A percentile compares a stretch with the other conserved stretches of the same genome.
Conservation (phyloP, 2,113 vertebrate species). For the Siphamia tubifer region DNA sequence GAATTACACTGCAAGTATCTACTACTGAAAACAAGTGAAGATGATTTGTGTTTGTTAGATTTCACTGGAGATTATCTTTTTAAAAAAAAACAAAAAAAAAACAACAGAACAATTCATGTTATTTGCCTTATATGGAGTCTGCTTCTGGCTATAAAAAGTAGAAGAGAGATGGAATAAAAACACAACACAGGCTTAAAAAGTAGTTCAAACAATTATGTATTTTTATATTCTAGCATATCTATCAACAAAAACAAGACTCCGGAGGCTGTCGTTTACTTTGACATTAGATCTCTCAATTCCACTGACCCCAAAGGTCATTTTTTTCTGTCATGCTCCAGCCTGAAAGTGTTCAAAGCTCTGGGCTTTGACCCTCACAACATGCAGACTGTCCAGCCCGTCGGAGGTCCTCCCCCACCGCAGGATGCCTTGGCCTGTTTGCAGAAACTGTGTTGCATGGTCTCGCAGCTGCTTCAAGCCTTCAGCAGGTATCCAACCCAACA, state of each 20-base stretch:
- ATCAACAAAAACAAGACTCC: not conserved
- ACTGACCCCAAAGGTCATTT: constrained; percentile 22
- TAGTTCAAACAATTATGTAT: not conserved
- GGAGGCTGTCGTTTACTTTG: constrained; percentile 20
- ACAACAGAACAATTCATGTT: no score
- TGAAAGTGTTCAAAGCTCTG: constrained; percentile 75
- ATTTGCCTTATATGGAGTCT: no score
- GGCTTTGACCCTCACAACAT: constrained; percentile 65
- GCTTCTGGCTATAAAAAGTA: no score
- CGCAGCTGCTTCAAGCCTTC: constrained; percentile 85
- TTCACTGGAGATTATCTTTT: not conserved
- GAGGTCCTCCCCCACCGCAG: constrained; percentile 77
- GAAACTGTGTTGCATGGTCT: constrained; percentile 82
- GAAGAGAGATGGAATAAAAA: not conserved
- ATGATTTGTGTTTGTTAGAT: not conserved
- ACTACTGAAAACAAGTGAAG: no score
- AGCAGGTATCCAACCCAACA: constrained; percentile 77
- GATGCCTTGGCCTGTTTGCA: constrained; percentile 85
- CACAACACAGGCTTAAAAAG: no score
- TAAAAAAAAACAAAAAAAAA: no score
- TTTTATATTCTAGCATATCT: not conserved
- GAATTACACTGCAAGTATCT: not conserved
- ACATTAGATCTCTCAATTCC: not conserved
- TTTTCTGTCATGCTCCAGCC: constrained; percentile 65
- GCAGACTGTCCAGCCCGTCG: constrained; percentile 43